phyloP scores from a whole-genome alignment of 2,113 vertebrate species.

The Vombatus ursinus region DNA sequence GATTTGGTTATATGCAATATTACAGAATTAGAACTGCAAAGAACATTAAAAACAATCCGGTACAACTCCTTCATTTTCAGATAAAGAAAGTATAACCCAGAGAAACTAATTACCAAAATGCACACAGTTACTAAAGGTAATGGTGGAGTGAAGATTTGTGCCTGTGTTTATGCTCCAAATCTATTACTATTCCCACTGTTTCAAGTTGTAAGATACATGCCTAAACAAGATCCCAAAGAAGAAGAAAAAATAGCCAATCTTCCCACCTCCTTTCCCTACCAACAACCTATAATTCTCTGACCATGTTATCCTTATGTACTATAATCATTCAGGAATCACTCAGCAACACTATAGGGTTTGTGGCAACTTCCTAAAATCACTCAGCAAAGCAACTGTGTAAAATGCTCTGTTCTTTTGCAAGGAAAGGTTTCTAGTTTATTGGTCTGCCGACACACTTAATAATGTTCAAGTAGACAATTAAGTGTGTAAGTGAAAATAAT shows the following conservation, averaged over 20 bases:
- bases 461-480: neutral
- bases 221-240: neutral
- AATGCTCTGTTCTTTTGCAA: neutral
- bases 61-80: neutral
- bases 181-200: neutral
- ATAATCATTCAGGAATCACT: slow-evolving; percentile 34
- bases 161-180: neutral
- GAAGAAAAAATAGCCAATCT: neutral
- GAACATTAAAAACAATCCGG: neutral
- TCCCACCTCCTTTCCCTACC: neutral
- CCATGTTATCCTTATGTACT: neutral
- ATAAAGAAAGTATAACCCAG: neutral
- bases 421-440: neutral
- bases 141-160: neutral
- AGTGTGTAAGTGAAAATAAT: neutral
- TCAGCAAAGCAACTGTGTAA: slow-evolving; percentile 42
- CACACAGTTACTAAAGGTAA: neutral
- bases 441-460: neutral
- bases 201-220: neutral
- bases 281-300: neutral
- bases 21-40: neutral
- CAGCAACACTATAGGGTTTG: neutral
- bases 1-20: neutral
- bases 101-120: neutral
- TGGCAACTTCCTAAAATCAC: slow-evolving; percentile 38